Base-by-base conservation (phyloP, 2,797 vertebrate species). In the Myioborus melanocephalus region DNA sequence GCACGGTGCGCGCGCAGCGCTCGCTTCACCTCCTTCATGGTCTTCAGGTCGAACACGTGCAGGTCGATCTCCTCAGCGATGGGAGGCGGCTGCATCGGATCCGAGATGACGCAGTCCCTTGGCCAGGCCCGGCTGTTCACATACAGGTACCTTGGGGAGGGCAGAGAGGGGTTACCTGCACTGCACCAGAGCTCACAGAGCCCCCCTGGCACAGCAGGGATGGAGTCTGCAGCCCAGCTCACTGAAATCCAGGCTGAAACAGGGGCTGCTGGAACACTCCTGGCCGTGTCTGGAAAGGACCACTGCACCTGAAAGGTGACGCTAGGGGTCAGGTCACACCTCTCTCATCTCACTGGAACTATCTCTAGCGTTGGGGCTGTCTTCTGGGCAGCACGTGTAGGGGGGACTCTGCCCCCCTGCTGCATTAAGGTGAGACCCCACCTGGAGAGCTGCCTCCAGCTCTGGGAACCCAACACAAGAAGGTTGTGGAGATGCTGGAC, bases 61-160 rank as follows among this genome's bases (percentile, higher is more conserved):
- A 99, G 97, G 93, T 99, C 99, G 0, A 99, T 99, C 98, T 99
- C 99, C 97, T 99, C 99, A 0, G 99, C 99, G 0, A 99, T 99
- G 84, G 99, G 99, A 0, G 99, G 99, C 0, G 99, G 99, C 85
- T 98, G 98, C 99, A 99, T 99, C 5, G 99, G 99, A 95, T 99
- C 99, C 0, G 99, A 99, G 95, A 99, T 99, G 84, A 99, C 95
- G 0, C 99, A 99, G 63, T 98, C 98, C 0, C 97, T 94, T 0
- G 99, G 99, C 99, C 99, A 99, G 10, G 99, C 99, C 6, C 99
- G 98, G 97, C 99, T 99, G 95, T 99, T 99, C 78, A 99, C 99
- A 0, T 99, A 99, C 57, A 99, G 97, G 95, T 99, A 99, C 98
- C 99, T 99, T 96, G 71, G 22, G 64, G 5, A 50, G 64, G 26